Evolutionary conservation across 1,140 invertebrate species (phyloP), one percentile per base, ranked within the genome.

Genomic region (Drosophila pruinosa): DNA sequence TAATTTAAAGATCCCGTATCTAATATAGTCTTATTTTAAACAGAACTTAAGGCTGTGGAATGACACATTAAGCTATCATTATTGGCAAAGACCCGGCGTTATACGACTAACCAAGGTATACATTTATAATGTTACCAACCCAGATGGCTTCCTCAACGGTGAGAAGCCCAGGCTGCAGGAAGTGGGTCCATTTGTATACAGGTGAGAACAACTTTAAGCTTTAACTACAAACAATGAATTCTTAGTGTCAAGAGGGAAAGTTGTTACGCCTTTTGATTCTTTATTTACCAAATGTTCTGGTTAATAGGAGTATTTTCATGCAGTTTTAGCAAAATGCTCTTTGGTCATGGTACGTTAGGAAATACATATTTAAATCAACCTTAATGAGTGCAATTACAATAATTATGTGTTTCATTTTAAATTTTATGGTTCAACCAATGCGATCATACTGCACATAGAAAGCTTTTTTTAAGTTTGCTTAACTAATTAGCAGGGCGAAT

Each of bases 71-170:
- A 95, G 96, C 78, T 98, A 96, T 92, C 95, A 97, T 65, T 97
- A 97, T 90, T 98, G 97, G 97, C 95, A 96, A 81, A 95, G 97
- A 75, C 96, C 97, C 0, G 97, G 97, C 0, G 95, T 98, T 5
- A 94, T 96, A 54, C 94, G 97, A 65, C 92, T 98, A 54, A 97
- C 98, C 70, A 97, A 97, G 93, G 95, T 97, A 7, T 97, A 96
- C 89, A 96, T 97, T 83, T 97, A 97, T 92, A 97, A 97, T 90
- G 95, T 97, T 21, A 97, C 96, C 10, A 97, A 97, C 90, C 93
- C 95, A 0, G 95, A 96, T 41, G 96, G 94, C 7, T 97, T 98
- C 78, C 91, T 97, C 21, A 92, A 93, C 26, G 94, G 95, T 1
- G 96, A 97, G 74, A 97, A 96, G 89, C 96, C 96, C 7, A 95